A percentile compares a stretch with the other conserved stretches of the same genome.
These are phyloP conservation scores for Pseudanteris insignis DNA, from an alignment of 2,888 invertebrate species.

Conservation along the genomic window DNA sequence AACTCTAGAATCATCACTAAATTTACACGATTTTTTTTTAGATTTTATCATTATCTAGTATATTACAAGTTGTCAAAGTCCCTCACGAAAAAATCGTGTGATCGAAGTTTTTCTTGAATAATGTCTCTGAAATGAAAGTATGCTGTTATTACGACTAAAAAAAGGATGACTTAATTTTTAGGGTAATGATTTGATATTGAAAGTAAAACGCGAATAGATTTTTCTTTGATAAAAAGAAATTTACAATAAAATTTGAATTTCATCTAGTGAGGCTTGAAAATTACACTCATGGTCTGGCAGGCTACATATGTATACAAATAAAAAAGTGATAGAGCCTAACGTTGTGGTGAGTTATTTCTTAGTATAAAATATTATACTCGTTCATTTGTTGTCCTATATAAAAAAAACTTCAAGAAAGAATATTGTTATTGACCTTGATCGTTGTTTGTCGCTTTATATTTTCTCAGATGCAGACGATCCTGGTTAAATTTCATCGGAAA, in stretches of 20 bases:
- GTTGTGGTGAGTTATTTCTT: constrained; percentile 4
- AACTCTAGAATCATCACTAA: too few species aligned
- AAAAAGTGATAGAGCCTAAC: constrained; percentile 9
- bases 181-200: too few species aligned
- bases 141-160: constrained; percentile 14
- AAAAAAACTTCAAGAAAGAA: constrained; percentile 15
- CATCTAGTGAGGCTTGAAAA: too few species aligned
- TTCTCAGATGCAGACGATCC: constrained; percentile 1
- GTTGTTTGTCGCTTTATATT: constrained; percentile 4
- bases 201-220: too few species aligned
- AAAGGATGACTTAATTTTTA: too few species aligned
- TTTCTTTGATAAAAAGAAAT: too few species aligned
- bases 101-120: not conserved
- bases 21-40: too few species aligned
- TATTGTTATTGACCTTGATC: constrained; percentile 10
- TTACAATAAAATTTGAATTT: too few species aligned
- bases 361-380: constrained; percentile 11
- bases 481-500: constrained; percentile 14
- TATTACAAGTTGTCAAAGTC: too few species aligned
- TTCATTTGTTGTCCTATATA: constrained; percentile 20
- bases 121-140: constrained; percentile 23
- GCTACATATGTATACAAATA: constrained; percentile 8
- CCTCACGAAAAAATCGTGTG: constrained; percentile 7
- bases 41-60: too few species aligned
- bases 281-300: constrained; percentile 19